Evolutionary conservation across 2,797 vertebrate genomes (phyloP).

Genomic region (Pangasius macronema): DNA sequence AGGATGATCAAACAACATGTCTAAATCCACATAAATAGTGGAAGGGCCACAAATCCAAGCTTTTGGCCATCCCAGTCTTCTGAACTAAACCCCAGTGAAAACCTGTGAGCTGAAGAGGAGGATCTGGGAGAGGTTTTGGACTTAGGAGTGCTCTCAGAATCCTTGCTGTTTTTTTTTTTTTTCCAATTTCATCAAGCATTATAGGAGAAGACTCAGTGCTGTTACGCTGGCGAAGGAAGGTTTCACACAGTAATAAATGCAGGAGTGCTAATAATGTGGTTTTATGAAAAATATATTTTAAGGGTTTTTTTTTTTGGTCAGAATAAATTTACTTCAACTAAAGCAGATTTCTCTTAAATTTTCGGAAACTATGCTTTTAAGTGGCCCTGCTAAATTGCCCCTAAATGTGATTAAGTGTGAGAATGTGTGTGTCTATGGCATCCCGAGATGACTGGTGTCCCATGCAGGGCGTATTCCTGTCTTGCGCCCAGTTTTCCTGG

Average conservation of each 20-base stretch:
- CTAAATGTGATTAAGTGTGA: not conserved
- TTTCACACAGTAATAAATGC: not conserved
- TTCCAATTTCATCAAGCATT: not conserved
- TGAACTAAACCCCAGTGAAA: not conserved
- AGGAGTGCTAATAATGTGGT: not conserved
- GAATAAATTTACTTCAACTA: not conserved
- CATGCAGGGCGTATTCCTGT: not conserved
- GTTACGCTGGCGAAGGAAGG: not conserved
- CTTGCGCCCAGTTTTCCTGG: not conserved
- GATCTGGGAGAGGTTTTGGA: not conserved
- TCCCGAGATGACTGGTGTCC: not conserved
- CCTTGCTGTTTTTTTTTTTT: not conserved
- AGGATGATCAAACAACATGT: not conserved
- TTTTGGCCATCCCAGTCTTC: not conserved
- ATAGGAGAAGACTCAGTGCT: not conserved
- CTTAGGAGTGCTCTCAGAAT: not conserved
- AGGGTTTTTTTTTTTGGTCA: not conserved
- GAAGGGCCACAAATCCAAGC: not conserved
- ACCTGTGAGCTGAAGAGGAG: not conserved
- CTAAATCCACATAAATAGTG: not conserved
- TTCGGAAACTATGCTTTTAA: not conserved
- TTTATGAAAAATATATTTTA: not conserved
- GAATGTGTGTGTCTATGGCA: not conserved
- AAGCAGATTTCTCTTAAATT: not conserved
- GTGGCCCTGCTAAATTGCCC: not conserved